phyloP scores from a whole-genome alignment of 2,888 invertebrate genomes.

The Hyppa rectilinea region DNA sequence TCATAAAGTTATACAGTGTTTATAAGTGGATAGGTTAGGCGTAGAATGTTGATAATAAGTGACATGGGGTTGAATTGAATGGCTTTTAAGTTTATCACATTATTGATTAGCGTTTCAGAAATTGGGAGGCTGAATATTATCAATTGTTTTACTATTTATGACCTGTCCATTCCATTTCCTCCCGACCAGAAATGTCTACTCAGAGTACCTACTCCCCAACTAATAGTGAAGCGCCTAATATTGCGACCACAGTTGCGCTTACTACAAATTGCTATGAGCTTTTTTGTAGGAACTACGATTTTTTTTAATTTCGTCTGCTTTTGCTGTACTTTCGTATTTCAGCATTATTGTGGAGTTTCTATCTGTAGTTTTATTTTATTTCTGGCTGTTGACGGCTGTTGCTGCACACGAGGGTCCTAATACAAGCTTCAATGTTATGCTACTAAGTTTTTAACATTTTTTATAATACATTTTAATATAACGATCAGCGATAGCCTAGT shows the following conservation, averaged over 20 bases:
- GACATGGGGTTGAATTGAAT: background rate
- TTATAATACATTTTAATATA: too few species aligned
- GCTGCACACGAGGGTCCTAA: background rate
- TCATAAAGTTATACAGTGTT: background rate
- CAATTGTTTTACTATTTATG: background rate
- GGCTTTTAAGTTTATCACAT: background rate
- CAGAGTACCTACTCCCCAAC: slow-evolving; percentile 19
- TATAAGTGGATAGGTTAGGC: background rate
- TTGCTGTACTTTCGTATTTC: slow-evolving; percentile 38
- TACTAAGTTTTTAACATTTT: too few species aligned
- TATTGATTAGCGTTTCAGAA: background rate
- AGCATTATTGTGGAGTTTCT: slow-evolving; percentile 16
- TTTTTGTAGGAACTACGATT: slow-evolving; percentile 72
- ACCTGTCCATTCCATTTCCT: background rate
- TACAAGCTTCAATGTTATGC: too few species aligned
- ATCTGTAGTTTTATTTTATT: slow-evolving; percentile 28
- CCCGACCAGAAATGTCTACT: background rate
- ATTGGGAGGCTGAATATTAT: background rate
- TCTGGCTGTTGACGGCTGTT: background rate
- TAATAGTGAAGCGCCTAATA: slow-evolving; percentile 75
- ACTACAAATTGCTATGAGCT: slow-evolving; percentile 73
- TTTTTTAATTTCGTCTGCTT: slow-evolving; percentile 66
- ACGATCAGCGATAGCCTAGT: too few species aligned
- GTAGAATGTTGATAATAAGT: background rate
- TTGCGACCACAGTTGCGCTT: slow-evolving; percentile 67